A percentile compares a stretch with the other conserved stretches of the same genome.
phyloP scores from a whole-genome alignment of 1,140 invertebrate genomes.

The Nephotettix cincticeps region DNA sequence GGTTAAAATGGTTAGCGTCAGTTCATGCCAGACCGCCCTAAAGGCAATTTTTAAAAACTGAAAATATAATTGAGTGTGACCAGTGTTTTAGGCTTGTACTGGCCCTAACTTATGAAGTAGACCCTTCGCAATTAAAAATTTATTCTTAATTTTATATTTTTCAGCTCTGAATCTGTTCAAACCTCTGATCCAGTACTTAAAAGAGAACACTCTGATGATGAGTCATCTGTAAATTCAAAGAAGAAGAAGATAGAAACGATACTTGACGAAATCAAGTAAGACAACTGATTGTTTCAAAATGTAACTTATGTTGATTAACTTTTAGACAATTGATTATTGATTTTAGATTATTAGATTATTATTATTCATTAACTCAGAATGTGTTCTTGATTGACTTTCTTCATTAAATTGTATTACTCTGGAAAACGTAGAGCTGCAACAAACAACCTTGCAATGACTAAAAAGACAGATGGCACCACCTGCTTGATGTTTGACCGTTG shows the following conservation, averaged over 20 bases:
- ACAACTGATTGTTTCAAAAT: too few species aligned
- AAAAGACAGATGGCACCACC: too few species aligned
- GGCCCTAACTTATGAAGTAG: not conserved
- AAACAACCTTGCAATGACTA: not conserved
- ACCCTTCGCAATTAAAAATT: not conserved
- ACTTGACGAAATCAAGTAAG: constrained; percentile 24
- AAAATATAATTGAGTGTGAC: not conserved
- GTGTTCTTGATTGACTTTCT: not conserved
- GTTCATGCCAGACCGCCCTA: too few species aligned
- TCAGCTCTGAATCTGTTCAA: constrained; percentile 20
- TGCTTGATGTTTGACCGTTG: too few species aligned
- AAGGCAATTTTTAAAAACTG: too few species aligned
- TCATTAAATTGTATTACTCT: not conserved
- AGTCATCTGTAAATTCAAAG: constrained; percentile 38
- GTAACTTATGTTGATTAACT: too few species aligned
- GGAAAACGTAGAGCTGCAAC: not conserved
- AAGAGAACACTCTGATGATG: constrained; percentile 40
- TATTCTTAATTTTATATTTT: not conserved
- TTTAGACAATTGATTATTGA: not conserved
- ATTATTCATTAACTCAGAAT: not conserved
- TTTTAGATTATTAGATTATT: not conserved
- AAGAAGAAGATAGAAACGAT: constrained; percentile 49
- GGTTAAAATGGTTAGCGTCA: too few species aligned
- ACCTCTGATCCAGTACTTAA: constrained; percentile 29
- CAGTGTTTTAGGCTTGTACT: not conserved